Percentiles rank a stretch among this genome's conserved stretches.
phyloP scores from a whole-genome alignment of 1,140 invertebrate genomes.

The Drosophila bocqueti region DNA sequence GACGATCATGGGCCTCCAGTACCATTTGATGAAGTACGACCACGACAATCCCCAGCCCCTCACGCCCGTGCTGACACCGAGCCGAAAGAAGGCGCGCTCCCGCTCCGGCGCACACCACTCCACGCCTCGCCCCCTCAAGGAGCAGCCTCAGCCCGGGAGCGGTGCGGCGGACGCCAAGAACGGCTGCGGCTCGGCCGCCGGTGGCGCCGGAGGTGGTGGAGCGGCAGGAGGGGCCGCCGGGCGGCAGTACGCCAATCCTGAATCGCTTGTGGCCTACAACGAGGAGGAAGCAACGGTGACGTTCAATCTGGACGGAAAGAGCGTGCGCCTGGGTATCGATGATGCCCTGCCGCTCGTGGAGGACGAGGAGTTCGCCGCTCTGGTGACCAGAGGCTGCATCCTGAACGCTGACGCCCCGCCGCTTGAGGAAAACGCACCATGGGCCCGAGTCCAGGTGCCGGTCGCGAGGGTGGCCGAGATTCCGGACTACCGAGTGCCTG shows the following conservation, averaged over 20 bases:
- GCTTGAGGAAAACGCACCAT: conserved; percentile 86
- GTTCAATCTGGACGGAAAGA: conserved; percentile 92
- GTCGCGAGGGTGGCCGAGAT: conserved; percentile 93
- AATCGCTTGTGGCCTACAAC: conserved; percentile 85
- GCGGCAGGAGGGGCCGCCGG: conserved; percentile 44
- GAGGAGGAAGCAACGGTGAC: conserved; percentile 91
- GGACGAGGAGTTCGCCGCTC: conserved; percentile 88
- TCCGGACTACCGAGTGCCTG: conserved; percentile 91
- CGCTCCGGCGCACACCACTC: conserved; percentile 75
- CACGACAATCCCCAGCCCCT: conserved; percentile 89
- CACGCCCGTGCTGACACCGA: conserved; percentile 85
- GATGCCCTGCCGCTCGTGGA: conserved; percentile 88
- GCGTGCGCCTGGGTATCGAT: conserved; percentile 86
- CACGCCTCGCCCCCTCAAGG: conserved; percentile 63
- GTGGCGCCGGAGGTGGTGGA: conserved; percentile 55
- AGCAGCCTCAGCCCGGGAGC: conserved; percentile 25
- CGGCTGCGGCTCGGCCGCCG: conserved; percentile 16
- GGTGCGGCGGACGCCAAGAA: conserved; percentile 28
- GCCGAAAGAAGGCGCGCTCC: conserved; percentile 86
- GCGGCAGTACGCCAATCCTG: conserved; percentile 74
- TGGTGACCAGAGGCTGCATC: conserved; percentile 77
- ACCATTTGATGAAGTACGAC: conserved; percentile 93
- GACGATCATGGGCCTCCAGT: conserved; percentile 93
- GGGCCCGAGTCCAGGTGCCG: conserved; percentile 89
- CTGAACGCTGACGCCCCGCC: conserved; percentile 86